Conservation (phyloP, 2,888 invertebrate species). For the Oxycera nigricornis region DNA sequence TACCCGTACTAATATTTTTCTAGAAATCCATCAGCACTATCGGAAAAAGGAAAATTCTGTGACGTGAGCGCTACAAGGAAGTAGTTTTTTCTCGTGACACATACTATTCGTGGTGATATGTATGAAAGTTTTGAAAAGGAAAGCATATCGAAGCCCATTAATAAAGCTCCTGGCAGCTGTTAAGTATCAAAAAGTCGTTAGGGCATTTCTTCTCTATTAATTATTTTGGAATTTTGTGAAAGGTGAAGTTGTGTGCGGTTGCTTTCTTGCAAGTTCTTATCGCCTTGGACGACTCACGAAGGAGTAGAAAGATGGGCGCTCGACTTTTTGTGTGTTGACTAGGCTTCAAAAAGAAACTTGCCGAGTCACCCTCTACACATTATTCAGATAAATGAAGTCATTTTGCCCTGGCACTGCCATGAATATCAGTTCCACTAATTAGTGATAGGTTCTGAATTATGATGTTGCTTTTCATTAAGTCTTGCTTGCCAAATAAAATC, state of each 20-base stretch:
- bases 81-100: neutral
- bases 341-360: constrained; percentile 25
- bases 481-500: no score
- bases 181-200: constrained; percentile 48
- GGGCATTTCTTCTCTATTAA: constrained; percentile 48
- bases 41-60: no score
- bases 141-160: constrained; percentile 45
- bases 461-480: neutral
- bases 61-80: no score
- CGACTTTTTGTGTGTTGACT: neutral
- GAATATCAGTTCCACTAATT: constrained; percentile 39
- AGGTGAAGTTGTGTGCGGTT: constrained; percentile 22
- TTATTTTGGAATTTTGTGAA: constrained; percentile 40
- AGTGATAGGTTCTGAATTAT: constrained; percentile 18
- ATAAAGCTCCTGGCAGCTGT: constrained; percentile 47
- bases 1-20: no score
- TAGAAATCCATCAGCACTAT: no score
- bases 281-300: constrained; percentile 14
- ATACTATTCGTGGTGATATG: neutral
- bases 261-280: constrained; percentile 15
- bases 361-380: constrained; percentile 31
- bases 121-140: constrained; percentile 21
- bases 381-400: constrained; percentile 42
- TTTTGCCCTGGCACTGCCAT: neutral
- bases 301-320: neutral